Conservation (phyloP, 1,140 invertebrate genomes). For the Zaprionus gabonicus region DNA sequence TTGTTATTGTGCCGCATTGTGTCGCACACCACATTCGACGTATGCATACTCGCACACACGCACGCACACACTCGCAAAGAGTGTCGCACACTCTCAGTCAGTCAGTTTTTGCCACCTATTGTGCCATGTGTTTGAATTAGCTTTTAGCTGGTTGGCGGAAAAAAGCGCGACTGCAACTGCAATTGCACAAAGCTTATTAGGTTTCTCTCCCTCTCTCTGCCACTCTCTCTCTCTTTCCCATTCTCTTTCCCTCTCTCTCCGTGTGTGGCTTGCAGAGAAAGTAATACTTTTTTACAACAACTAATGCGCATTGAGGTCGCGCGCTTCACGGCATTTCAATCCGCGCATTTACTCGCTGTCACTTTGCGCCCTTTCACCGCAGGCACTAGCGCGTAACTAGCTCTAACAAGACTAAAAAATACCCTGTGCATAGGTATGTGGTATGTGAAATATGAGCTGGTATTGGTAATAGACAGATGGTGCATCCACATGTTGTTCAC, state of each 20-base stretch:
- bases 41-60: not conserved
- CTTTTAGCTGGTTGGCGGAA: constrained; percentile 67
- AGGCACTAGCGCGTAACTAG: not conserved
- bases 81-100: constrained; percentile 7
- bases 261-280: constrained; percentile 35
- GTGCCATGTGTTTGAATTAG: constrained; percentile 79
- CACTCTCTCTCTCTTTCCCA: not conserved
- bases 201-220: constrained; percentile 7
- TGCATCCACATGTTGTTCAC: no score
- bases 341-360: constrained; percentile 30
- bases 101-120: constrained; percentile 66
- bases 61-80: not conserved
- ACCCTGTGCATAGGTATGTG: not conserved
- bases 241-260: no score
- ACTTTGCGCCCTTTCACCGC: constrained; percentile 30
- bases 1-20: constrained; percentile 50
- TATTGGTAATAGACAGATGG: no score
- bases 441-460: not conserved
- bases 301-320: constrained; percentile 76
- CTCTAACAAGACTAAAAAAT: not conserved
- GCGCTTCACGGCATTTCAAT: constrained; percentile 54
- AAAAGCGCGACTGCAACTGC: constrained; percentile 57
- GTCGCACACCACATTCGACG: constrained; percentile 43
- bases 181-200: constrained; percentile 82
- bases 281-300: constrained; percentile 68